These are phyloP conservation scores for Dreissena rostriformis DNA, from an alignment of 1,140 invertebrate genomes.

Conservation along the genomic window DNA sequence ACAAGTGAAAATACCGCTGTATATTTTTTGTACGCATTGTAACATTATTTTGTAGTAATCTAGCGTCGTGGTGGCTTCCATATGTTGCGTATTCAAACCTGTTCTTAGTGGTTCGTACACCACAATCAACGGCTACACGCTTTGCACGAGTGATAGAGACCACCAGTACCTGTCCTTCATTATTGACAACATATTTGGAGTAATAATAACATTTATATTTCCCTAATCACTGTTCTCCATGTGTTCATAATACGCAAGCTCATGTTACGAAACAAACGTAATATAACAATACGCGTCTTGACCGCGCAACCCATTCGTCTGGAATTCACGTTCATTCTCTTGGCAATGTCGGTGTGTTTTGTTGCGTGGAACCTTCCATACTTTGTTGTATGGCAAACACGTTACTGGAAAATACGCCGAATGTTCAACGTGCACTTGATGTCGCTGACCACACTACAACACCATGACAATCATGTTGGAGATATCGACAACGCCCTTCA, in stretches of 20 bases:
- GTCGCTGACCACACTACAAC: not conserved
- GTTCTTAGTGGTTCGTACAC: slow-evolving; percentile 55
- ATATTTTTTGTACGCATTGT: no score
- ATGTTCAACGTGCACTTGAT: no score
- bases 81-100: slow-evolving; percentile 58
- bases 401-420: slow-evolving; percentile 31
- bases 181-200: no score
- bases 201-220: slow-evolving; percentile 70
- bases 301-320: slow-evolving; percentile 65
- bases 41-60: no score
- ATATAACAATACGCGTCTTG: slow-evolving; percentile 50
- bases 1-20: no score
- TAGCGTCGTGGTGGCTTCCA: slow-evolving; percentile 48
- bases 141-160: slow-evolving; percentile 62
- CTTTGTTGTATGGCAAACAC: slow-evolving; percentile 67
- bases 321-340: slow-evolving; percentile 69
- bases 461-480: slow-evolving; percentile 3
- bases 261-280: slow-evolving; percentile 45
- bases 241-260: slow-evolving; percentile 70
- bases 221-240: slow-evolving; percentile 71
- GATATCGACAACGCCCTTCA: slow-evolving; percentile 30
- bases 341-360: slow-evolving; percentile 69
- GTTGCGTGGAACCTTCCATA: slow-evolving; percentile 68
- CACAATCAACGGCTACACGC: slow-evolving; percentile 26
- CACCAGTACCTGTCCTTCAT: slow-evolving; percentile 66